A percentile compares a stretch with the other conserved stretches of the same genome.
Evolutionary conservation across 2,888 invertebrate genomes (phyloP).

Genomic region (Andrena haemorrhoa): DNA sequence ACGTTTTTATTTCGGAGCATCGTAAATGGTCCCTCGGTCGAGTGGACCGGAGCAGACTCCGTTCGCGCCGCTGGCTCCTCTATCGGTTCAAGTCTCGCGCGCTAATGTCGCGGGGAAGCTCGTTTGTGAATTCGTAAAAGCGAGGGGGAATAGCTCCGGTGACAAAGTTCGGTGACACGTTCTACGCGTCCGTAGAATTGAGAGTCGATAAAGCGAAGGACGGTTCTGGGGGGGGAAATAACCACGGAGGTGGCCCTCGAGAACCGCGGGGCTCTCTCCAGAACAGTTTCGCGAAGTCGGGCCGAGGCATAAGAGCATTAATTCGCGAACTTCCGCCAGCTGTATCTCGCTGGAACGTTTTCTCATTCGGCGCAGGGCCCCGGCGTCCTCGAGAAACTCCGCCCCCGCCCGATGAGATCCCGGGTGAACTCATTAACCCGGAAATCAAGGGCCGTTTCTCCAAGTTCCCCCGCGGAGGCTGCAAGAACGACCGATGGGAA

Average conservation of each 20-base stretch:
- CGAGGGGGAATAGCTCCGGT: not conserved
- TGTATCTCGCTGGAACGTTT: slow-evolving; percentile 43
- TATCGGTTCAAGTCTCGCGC: too few species aligned
- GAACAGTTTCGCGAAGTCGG: slow-evolving; percentile 20
- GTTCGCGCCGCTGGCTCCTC: not conserved
- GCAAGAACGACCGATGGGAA: slow-evolving; percentile 67
- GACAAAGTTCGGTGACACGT: not conserved
- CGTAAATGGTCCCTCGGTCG: slow-evolving; percentile 6
- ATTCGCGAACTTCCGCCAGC: slow-evolving; percentile 54
- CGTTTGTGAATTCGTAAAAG: not conserved
- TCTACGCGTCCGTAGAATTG: not conserved
- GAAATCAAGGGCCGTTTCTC: slow-evolving; percentile 72
- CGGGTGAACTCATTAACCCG: slow-evolving; percentile 62
- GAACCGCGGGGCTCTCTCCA: slow-evolving; percentile 18
- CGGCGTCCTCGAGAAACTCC: slow-evolving; percentile 24
- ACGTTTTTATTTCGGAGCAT: slow-evolving; percentile 12
- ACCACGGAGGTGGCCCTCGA: not conserved
- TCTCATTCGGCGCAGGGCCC: slow-evolving; percentile 43
- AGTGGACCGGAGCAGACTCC: not conserved
- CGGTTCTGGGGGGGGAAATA: not conserved
- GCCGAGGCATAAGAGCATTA: slow-evolving; percentile 56
- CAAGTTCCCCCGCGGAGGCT: slow-evolving; percentile 41
- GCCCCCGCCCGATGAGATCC: slow-evolving; percentile 32
- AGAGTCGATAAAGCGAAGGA: slow-evolving; percentile 7
- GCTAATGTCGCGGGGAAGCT: too few species aligned